Conservation (phyloP, 1,140 invertebrate genomes). For the Zaprionus vittiger region DNA sequence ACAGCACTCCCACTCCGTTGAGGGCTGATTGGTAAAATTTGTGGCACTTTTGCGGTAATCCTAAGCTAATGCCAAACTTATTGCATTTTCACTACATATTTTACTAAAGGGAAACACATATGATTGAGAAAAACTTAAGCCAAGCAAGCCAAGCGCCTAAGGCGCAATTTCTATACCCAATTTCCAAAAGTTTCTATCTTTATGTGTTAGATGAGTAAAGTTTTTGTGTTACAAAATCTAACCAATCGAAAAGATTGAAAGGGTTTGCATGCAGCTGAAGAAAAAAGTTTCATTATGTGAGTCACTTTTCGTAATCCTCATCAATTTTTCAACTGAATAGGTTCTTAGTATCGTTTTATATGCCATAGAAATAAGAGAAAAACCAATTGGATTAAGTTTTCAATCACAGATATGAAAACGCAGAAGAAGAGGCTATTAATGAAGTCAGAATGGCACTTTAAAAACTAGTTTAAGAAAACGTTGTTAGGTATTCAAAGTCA, state of each 20-base stretch:
- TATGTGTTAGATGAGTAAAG: slow-evolving; percentile 35
- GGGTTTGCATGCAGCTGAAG: neutral
- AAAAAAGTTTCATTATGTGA: slow-evolving; percentile 58
- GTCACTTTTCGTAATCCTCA: neutral
- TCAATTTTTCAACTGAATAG: neutral
- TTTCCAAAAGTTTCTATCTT: slow-evolving; percentile 1
- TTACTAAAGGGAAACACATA: neutral
- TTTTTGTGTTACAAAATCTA: slow-evolving; percentile 3
- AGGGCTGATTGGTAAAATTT: neutral
- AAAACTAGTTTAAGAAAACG: neutral
- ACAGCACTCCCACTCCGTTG: neutral
- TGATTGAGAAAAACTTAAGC: neutral
- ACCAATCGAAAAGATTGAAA: slow-evolving; percentile 4
- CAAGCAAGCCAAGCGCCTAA: neutral
- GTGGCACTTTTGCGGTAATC: too few relatives aligned
- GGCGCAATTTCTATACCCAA: slow-evolving; percentile 4
- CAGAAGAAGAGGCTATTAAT: neutral
- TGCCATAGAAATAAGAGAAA: neutral
- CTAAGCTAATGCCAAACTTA: slow-evolving; percentile 2
- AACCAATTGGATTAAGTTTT: slow-evolving; percentile 1
- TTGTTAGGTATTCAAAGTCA: too few relatives aligned
- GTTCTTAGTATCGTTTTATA: neutral
- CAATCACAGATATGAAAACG: neutral
- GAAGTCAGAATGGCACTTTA: neutral
- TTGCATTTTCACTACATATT: neutral